Conservation (phyloP, 2,888 invertebrate species). For the Mythimna albipuncta region DNA sequence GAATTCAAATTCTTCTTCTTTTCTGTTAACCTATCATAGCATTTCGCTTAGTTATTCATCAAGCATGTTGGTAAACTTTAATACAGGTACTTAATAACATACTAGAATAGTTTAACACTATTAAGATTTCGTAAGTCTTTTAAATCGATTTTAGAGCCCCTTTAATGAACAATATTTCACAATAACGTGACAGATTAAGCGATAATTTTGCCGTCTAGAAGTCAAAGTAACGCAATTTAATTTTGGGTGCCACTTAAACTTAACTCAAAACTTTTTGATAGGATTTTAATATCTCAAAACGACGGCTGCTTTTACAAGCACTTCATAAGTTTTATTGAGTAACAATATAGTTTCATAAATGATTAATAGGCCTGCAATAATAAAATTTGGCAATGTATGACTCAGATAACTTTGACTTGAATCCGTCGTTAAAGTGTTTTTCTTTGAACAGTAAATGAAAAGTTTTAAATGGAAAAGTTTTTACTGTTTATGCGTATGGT, state of each 20-base stretch:
- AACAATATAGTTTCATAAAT: constrained; percentile 38
- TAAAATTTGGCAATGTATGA: constrained; percentile 15
- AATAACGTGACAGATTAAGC: constrained; percentile 33
- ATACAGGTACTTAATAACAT: not conserved
- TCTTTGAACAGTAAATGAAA: constrained; percentile 1
- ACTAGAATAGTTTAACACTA: not conserved
- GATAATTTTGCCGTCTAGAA: constrained; percentile 32
- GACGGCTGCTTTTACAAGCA: constrained; percentile 26
- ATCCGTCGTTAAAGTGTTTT: constrained; percentile 22
- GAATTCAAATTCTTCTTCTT: not conserved
- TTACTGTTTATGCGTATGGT: not conserved
- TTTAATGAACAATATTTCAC: constrained; percentile 29
- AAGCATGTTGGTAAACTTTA: not conserved
- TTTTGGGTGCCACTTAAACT: constrained; percentile 29
- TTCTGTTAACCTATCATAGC: not conserved
- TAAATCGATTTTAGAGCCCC: constrained; percentile 6
- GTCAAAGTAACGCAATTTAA: constrained; percentile 31
- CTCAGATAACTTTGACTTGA: constrained; percentile 10
- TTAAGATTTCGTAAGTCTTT: constrained; percentile 11
- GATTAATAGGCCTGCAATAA: constrained; percentile 24
- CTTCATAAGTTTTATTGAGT: constrained; percentile 42
- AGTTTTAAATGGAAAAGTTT: constrained; percentile 28
- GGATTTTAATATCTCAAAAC: constrained; percentile 35
- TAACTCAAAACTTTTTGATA: constrained; percentile 35
- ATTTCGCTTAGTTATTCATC: not conserved